These are phyloP conservation scores for Machimus rusticus DNA, from an alignment of 2,888 invertebrate genomes.

Conservation along the genomic window DNA sequence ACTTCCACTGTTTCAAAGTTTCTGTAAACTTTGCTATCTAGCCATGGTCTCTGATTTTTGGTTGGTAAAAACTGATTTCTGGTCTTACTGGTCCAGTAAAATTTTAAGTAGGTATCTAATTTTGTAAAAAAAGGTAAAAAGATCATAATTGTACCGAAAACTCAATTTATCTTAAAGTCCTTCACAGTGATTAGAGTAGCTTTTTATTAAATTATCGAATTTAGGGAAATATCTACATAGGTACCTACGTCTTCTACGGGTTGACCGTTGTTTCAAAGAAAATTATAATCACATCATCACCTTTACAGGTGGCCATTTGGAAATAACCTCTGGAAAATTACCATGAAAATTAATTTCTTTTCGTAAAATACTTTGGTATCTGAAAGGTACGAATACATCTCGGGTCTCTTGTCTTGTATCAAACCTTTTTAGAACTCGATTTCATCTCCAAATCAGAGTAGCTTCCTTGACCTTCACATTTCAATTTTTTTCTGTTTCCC, in stretches of 20 bases:
- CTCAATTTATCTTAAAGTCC: background rate
- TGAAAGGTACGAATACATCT: background rate
- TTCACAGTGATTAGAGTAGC: background rate
- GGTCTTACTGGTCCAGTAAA: background rate
- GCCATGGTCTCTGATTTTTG: background rate
- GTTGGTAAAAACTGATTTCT: background rate
- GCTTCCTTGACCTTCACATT: background rate
- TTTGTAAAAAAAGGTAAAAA: background rate
- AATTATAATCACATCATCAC: background rate
- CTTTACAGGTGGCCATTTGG: background rate
- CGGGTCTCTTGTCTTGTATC: background rate
- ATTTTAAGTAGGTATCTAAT: background rate
- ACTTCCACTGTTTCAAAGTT: background rate
- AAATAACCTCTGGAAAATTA: background rate
- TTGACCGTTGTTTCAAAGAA: background rate
- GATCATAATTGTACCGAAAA: background rate
- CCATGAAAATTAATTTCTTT: background rate
- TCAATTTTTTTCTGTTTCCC: background rate
- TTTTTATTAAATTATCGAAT: background rate
- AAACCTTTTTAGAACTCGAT: background rate
- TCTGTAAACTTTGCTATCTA: background rate
- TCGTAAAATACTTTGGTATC: background rate
- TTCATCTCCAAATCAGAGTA: background rate
- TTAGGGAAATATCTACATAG: background rate
- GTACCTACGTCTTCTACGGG: background rate